Evolutionary conservation across 1,140 invertebrate species (phyloP).

Genomic region (Drosophila repletoides): DNA sequence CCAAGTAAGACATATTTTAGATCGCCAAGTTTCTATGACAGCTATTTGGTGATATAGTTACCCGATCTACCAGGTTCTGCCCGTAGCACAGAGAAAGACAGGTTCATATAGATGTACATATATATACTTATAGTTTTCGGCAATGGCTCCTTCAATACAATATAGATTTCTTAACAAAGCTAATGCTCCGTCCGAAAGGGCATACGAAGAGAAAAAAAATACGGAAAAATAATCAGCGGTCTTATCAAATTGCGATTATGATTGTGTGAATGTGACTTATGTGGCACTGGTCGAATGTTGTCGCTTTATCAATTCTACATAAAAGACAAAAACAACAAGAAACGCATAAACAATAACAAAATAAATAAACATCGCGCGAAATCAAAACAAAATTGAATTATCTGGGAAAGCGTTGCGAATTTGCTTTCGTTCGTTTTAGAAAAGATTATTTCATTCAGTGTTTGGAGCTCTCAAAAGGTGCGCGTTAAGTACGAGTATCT

Average conservation of each 20-base stretch:
- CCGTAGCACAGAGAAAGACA: too few relatives aligned
- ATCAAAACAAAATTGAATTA: constrained; percentile 75
- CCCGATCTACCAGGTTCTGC: too few relatives aligned
- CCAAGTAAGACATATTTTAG: too few relatives aligned
- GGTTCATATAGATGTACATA: too few relatives aligned
- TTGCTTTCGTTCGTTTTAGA: constrained; percentile 60
- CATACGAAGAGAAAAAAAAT: constrained; percentile 12
- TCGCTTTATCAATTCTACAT: constrained; percentile 36
- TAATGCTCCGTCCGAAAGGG: too few relatives aligned
- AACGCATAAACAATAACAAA: constrained; percentile 4
- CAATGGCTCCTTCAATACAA: too few relatives aligned
- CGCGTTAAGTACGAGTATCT: constrained; percentile 1
- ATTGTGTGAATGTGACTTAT: constrained; percentile 1
- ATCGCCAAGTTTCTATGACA: too few relatives aligned
- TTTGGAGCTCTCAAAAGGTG: constrained; percentile 57
- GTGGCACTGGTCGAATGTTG: constrained; percentile 24
- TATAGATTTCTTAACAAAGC: too few relatives aligned
- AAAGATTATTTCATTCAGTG: constrained; percentile 62
- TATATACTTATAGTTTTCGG: too few relatives aligned
- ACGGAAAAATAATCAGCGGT: constrained; percentile 25
- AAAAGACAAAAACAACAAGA: constrained; percentile 20
- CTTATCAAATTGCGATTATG: constrained; percentile 44
- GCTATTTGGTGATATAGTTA: too few relatives aligned
- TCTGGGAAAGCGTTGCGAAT: constrained; percentile 71
- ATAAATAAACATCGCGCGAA: constrained; percentile 27